Evolutionary conservation across 2,797 vertebrate species (phyloP), one percentile per base, ranked within the genome.

Genomic region (Thamnophis elegans): DNA sequence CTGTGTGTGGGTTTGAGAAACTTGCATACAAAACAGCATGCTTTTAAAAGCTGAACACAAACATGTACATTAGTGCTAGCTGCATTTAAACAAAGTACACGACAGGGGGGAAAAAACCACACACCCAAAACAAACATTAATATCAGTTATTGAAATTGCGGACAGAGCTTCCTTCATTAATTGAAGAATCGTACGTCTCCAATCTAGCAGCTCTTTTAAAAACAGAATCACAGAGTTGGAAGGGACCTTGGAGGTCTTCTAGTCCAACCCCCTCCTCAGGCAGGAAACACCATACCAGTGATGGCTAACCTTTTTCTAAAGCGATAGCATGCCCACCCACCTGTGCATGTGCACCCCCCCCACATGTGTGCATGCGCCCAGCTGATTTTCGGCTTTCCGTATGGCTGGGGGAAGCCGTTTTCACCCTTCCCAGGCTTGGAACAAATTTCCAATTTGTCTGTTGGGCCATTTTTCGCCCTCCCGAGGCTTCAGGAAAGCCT

Each of bases 91-190:
- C 42, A 42, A 78, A 11, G 36, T 11, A 3, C 22, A 10, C 18
- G 4, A 22, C 73, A 10, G 18, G 58, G 8, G 2, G 0, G 1
- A 22, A 42, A 20, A 6, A 62, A 0, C 32, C n/a, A 36, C 2
- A 0, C 36, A 22, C 36, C 78, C 36, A 22, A 42, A 78, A 18
- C 73, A 22, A 42, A 42, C 36, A 42, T 78, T 78, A 42, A 22
- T 20, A 22, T 78, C 7, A 3, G 32, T 73, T 22, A 78, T 5
- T 78, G 20, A 78, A 78, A 22, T 22, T 42, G 36, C 8, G 1
- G 32, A 42, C 36, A 42, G 42, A 42, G 36, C 8, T 78, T 78
- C 73, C 8, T 78, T 78, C 73, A 42, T 42, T 78, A 78, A 78
- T 42, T 22, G 18, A 78, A 9, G 32, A 42, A 78, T 22, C 42